These are phyloP conservation scores for Sebastes trivittatus DNA, from an alignment of 2,797 vertebrate genomes.

Conservation along the genomic window DNA sequence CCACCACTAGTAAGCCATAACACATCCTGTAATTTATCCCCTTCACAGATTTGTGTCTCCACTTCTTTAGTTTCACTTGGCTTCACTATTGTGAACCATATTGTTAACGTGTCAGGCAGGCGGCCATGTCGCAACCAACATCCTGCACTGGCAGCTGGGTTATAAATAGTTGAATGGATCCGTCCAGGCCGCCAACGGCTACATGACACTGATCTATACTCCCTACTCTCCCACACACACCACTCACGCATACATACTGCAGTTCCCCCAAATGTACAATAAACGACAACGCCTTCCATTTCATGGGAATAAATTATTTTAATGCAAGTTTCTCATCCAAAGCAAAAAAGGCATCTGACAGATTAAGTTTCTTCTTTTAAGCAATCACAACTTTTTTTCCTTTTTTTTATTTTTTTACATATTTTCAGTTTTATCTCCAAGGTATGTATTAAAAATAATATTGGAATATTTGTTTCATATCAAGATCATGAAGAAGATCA, in stretches of 20 bases:
- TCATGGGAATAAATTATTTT: conserved; percentile 75
- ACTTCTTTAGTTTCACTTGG: not conserved
- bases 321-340: conserved; percentile 71
- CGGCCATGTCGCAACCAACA: not conserved
- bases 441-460: conserved; percentile 64
- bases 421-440: conserved; percentile 49
- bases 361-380: conserved; percentile 59
- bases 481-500: conserved; percentile 45
- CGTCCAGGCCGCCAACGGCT: not conserved
- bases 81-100: not conserved
- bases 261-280: not conserved
- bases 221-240: not conserved
- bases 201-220: conserved; percentile 14
- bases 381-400: conserved; percentile 26
- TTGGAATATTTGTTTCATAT: conserved; percentile 35
- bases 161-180: conserved; percentile 46
- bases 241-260: not conserved
- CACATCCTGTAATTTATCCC: not conserved
- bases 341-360: conserved; percentile 70
- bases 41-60: not conserved
- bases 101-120: not conserved
- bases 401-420: not conserved
- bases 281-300: conserved; percentile 27
- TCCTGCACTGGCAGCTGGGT: not conserved
- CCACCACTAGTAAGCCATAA: not conserved